Base-by-base conservation (phyloP, 2,113 vertebrate species). In the Anolis sagrei region DNA sequence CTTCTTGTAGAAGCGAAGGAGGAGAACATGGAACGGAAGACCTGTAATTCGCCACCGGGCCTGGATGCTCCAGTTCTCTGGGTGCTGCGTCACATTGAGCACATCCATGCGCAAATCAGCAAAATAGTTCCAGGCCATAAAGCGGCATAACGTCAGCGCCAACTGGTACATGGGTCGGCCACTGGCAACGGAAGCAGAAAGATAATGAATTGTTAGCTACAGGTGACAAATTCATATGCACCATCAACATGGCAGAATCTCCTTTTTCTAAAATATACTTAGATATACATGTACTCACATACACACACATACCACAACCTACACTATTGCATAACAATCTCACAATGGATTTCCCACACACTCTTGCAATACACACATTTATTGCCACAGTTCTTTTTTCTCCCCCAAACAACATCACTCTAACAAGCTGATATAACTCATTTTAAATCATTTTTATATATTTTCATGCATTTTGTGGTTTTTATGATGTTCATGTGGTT, bases 1-100 rank as follows among this genome's bases (percentile, higher is more conserved):
- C 27, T 95, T 95, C 27, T 95, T 95, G 90, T 98, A 98, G 95
- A 98, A 97, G 87, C 96, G 97, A 79, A 98, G 89, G 58, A 97
- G 90, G 68, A 97, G 90, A 27, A 95, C 83, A 80, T 96, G 93
- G 82, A 97, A 91, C 13, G 98, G 98, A 48, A 98, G 91, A 3
- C 98, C 97, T 0, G 89, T 92, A 11, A 99, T 89, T 77, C 97
- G 96, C 98, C 98, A 98, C 44, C 97, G 97, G 1, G 97, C 97
- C 84, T 97, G 96, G 25, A 98, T 90, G 29, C 95, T 97, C 87
- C 97, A 94, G 1, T 98, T 97, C 94, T 98, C 97, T 0, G 93
- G 87, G 93, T 98, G 97, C 76, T 96, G 97, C 3, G 97, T 98
- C 51, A 98, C 94, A 88, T 97, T 98, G 82, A 98, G 95, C 73